Evolutionary conservation across 2,797 vertebrate species (phyloP).

Genomic region (Labeo calbasu): DNA sequence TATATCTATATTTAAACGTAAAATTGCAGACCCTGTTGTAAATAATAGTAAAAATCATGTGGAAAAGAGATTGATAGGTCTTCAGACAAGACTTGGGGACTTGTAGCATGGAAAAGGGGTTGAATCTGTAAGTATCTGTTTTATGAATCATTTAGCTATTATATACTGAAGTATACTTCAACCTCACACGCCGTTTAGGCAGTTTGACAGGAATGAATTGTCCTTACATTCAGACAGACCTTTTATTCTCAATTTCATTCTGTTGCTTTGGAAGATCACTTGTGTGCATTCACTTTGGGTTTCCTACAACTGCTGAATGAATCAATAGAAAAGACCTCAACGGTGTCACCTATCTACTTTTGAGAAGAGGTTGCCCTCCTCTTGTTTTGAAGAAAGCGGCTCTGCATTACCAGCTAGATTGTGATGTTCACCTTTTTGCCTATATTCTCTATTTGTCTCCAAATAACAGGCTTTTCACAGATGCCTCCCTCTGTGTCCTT

Average conservation of each 20-base stretch:
- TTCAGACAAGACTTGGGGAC: too few species aligned
- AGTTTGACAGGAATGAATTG: neutral
- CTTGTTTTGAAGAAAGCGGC: neutral
- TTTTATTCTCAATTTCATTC: slow-evolving; percentile 43
- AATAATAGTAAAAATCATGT: too few species aligned
- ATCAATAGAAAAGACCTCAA: slow-evolving; percentile 37
- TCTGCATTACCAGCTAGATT: neutral
- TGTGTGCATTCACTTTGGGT: slow-evolving; percentile 36
- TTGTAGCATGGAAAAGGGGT: neutral
- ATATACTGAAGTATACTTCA: neutral
- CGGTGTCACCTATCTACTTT: slow-evolving; percentile 9
- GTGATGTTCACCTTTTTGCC: slow-evolving; percentile 7
- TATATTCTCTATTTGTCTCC: slow-evolving; percentile 3
- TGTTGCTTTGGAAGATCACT: slow-evolving; percentile 25
- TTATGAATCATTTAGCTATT: neutral
- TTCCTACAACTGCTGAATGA: slow-evolving; percentile 23
- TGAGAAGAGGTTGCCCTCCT: slow-evolving; percentile 11
- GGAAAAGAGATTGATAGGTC: neutral
- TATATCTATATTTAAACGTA: too few species aligned
- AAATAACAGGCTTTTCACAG: slow-evolving; percentile 22
- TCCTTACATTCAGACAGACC: neutral
- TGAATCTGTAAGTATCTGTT: neutral
- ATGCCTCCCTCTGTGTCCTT: slow-evolving; percentile 15
- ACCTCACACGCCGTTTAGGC: neutral
- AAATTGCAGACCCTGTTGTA: too few species aligned